Percentiles rank a stretch among this genome's conserved stretches.
Evolutionary conservation across 2,888 invertebrate species (phyloP).

Genomic region (Tiliacea citrago): DNA sequence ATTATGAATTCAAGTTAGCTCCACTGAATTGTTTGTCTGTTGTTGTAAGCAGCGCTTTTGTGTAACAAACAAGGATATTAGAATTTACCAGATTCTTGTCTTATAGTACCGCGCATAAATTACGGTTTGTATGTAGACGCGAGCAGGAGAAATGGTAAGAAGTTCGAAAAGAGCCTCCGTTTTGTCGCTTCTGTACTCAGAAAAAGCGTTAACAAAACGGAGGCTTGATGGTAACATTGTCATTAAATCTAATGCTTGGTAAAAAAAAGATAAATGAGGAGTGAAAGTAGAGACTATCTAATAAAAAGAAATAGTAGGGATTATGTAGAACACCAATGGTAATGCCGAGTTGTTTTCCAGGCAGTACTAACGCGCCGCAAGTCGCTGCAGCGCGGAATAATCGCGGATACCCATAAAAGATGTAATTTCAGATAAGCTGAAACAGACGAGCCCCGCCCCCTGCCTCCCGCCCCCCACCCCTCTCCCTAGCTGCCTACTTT

Average conservation of each 20-base stretch:
- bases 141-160: slow-evolving; percentile 47
- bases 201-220: slow-evolving; percentile 42
- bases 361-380: slow-evolving; percentile 88
- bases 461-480: slow-evolving; percentile 74
- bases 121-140: slow-evolving; percentile 63
- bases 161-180: slow-evolving; percentile 31
- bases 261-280: slow-evolving; percentile 76
- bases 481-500: slow-evolving; percentile 88
- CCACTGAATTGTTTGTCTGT: slow-evolving; percentile 89
- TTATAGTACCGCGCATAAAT: slow-evolving; percentile 76
- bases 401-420: slow-evolving; percentile 91
- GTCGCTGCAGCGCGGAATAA: slow-evolving; percentile 90
- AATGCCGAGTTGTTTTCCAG: slow-evolving; percentile 87
- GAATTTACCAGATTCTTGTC: slow-evolving; percentile 80
- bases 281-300: slow-evolving; percentile 82
- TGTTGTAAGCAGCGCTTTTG: slow-evolving; percentile 88
- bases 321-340: slow-evolving; percentile 89
- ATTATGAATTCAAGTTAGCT: slow-evolving; percentile 91
- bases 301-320: slow-evolving; percentile 89
- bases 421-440: slow-evolving; percentile 91
- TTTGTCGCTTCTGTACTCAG: slow-evolving; percentile 21
- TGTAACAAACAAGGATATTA: slow-evolving; percentile 87
- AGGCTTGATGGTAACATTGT: slow-evolving; percentile 53
- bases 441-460: slow-evolving; percentile 89
- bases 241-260: slow-evolving; percentile 76